Base-by-base conservation (phyloP, 2,888 invertebrate genomes). In the Gari tellinella region DNA sequence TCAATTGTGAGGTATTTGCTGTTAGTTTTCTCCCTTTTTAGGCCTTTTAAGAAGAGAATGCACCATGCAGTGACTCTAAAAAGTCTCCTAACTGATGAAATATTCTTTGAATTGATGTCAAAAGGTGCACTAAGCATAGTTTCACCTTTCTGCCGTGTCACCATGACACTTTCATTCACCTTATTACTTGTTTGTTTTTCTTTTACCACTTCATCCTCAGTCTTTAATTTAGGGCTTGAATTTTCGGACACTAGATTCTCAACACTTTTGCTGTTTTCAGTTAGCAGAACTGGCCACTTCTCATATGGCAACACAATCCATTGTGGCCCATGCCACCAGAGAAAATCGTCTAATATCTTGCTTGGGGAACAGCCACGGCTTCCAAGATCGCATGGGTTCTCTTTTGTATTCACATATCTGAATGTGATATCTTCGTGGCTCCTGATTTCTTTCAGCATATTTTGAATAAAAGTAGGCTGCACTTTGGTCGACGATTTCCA, bases 361-460 rank as follows among this genome's bases (percentile, higher is more conserved):
- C 26, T 2, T 45, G 45, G 14, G 5, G 23, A 14, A 43, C 25
- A 26, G 23, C 57, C 17, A 17, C 53, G 3, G n/a, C n/a, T n/a
- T n/a, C n/a, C n/a, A n/a, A n/a, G n/a, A n/a, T n/a, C n/a, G n/a
- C n/a, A n/a, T n/a, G 53, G 53, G 23, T 65, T 65, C 26, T 65
- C 49, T n/a, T 25, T 49, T 4, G 65, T 38, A 4, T 48, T 48
- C 15, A 57, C 48, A 41, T 65, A 65, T 2, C 8, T 5, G 19
- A 65, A 40, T 7, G n/a, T 23, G 14, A 57, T 19, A 19, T 57
- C 31, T 15, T 15, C 15, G 15, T 51, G 43, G 1, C 38, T 14
- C 41, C 15, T 49, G 37, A 65, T 65, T 51, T 65, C 65, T 8
- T 43, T 48, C 25, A 65, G 40, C 19, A 48, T 56, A 23, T 65